These are phyloP conservation scores for Drosophila lacteicornis DNA, from an alignment of 1,140 invertebrate genomes.

Conservation along the genomic window DNA sequence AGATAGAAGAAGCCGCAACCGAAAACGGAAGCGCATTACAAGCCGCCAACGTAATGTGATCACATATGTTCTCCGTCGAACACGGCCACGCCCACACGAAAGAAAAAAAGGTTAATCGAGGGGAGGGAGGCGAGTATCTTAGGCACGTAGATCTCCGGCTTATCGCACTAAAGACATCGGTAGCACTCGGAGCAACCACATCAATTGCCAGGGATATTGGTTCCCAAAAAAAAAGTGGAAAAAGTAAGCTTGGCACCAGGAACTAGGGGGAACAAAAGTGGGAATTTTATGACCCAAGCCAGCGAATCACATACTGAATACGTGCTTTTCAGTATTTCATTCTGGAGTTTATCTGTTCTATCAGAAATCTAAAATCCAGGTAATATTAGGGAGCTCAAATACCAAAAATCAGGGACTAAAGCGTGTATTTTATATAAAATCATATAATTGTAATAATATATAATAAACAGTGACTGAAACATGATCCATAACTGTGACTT, in stretches of 20 bases:
- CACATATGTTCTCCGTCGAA: slow-evolving; percentile 50
- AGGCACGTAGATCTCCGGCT: slow-evolving; percentile 59
- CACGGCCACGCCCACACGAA: slow-evolving; percentile 44
- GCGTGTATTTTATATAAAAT: too few species aligned
- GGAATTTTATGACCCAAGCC: not conserved
- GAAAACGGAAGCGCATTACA: slow-evolving; percentile 79
- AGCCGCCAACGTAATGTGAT: slow-evolving; percentile 69
- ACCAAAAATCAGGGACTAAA: too few species aligned
- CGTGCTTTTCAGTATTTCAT: not conserved
- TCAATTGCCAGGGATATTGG: slow-evolving; percentile 1
- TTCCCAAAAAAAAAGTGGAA: not conserved
- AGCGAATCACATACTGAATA: not conserved
- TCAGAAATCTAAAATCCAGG: too few species aligned
- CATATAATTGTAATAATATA: too few species aligned
- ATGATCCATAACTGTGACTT: too few species aligned
- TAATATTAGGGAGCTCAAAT: too few species aligned
- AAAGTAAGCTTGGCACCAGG: not conserved
- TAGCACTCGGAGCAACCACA: not conserved
- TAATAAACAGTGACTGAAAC: too few species aligned
- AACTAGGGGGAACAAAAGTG: not conserved
- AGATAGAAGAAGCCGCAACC: slow-evolving; percentile 12
- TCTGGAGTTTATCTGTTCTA: not conserved
- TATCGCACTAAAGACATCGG: slow-evolving; percentile 61
- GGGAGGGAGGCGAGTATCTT: slow-evolving; percentile 10
- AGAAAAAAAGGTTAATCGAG: not conserved